Base-by-base conservation (phyloP, 2,113 vertebrate species). In the Mohoua ochrocephala region DNA sequence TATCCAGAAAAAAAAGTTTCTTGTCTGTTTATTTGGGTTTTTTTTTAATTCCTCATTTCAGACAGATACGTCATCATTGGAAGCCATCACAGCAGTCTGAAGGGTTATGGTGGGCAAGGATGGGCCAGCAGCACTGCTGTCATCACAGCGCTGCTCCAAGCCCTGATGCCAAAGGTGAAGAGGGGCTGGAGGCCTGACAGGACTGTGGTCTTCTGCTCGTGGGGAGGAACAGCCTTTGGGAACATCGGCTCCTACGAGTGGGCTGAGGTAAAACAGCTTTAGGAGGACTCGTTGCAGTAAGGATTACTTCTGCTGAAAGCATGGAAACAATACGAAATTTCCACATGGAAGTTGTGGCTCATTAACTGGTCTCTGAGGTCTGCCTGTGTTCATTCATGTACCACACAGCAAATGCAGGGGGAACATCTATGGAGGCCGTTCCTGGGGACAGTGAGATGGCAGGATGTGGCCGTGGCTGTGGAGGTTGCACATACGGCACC, bases 191-290 rank as follows among this genome's bases (percentile, higher is more conserved):
- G 98, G 76, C 99, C 99, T 3, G 98, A 99, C 73, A 97, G 99
- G 11, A 99, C 98, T 69, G 97, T 99, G 47, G 87, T 99, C 93
- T 99, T 99, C 95, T 99, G 99, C 93, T 99, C 99, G 0, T 99
- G 99, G 99, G 99, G 98, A 93, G 99, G 98, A 83, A 98, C 98
- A 4, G 93, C 97, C 5, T 97, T 98, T 69, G 99, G 99, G 28
- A 99, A 98, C 86, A 97, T 99, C 24, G 99, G 99, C 80, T 99
- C 99, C 68, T 99, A 98, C 50, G 99, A 99, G 97, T 99, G 99
- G 99, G 99, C 98, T 78, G 99, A 99, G 99, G 99, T 99, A 98
- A 97, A 87, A 50, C 31, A 11, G 33, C 42, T 39, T 41, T 13
- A 30, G 50, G 33, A 20, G 47, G 7, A 3, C 26, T 39, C 10